phyloP scores from a whole-genome alignment of 1,140 invertebrate species.

The Microvelia longipes region DNA sequence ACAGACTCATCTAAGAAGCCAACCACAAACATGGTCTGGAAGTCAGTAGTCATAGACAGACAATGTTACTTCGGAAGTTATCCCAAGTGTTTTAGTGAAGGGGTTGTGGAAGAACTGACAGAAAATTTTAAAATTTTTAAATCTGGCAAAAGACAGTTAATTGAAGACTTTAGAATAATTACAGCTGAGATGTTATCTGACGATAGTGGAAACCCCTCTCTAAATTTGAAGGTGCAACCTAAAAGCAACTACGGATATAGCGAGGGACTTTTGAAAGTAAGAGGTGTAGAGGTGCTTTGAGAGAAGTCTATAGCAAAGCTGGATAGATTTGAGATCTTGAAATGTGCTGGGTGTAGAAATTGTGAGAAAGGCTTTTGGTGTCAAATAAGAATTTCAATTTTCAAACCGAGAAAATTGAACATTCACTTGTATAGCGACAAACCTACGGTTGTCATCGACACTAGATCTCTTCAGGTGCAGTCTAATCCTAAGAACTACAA shows the following conservation, averaged over 20 bases:
- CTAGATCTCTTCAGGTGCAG: neutral
- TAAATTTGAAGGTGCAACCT: neutral
- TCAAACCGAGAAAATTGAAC: neutral
- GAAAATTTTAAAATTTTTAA: neutral
- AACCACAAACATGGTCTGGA: neutral
- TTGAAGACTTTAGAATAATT: neutral
- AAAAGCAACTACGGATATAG: neutral
- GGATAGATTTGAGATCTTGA: neutral
- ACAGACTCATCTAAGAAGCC: neutral
- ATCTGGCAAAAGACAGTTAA: neutral
- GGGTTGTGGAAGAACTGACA: neutral
- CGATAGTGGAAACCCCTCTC: neutral
- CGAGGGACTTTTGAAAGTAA: neutral
- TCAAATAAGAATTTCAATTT: neutral
- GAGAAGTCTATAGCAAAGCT: neutral
- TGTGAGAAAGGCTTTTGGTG: neutral
- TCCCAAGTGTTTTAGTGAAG: neutral
- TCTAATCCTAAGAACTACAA: neutral
- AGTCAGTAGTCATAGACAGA: neutral
- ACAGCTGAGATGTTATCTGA: neutral
- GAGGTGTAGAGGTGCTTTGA: neutral
- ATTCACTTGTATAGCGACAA: neutral
- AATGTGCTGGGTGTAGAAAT: neutral
- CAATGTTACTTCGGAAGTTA: neutral
- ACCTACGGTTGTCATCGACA: neutral